Percentiles rank a stretch among this genome's conserved stretches.
Conservation (phyloP, 2,113 vertebrate genomes). For the Polypterus bichir region DNA sequence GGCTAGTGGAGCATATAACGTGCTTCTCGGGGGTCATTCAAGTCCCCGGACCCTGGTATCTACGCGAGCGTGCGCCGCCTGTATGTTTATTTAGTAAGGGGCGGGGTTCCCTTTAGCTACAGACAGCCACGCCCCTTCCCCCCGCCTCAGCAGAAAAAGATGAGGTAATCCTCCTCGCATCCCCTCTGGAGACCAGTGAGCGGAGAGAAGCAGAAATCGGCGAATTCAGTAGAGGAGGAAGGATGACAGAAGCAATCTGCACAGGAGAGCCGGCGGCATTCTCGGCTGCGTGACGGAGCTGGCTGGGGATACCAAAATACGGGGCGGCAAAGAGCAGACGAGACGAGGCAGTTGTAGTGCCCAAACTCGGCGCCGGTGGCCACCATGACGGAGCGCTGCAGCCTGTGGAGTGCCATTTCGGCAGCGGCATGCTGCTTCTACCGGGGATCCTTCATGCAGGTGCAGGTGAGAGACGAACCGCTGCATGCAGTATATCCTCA, state of each 20-base stretch:
- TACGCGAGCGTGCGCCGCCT: no score
- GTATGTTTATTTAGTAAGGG: no score
- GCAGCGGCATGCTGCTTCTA: conserved; percentile 97
- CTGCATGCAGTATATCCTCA: no score
- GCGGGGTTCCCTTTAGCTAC: not conserved
- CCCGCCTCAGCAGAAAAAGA: conserved; percentile 50
- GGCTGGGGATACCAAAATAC: no score
- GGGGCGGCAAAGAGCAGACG: conserved; percentile 2
- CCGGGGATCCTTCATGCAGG: conserved; percentile 94
- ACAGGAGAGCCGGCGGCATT: conserved; percentile 17
- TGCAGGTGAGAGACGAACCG: conserved; percentile 70
- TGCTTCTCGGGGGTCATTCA: no score
- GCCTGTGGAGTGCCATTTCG: conserved; percentile 92
- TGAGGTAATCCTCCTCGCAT: conserved; percentile 63
- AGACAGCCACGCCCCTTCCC: not conserved
- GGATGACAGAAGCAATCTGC: conserved; percentile 28
- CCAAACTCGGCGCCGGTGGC: not conserved
- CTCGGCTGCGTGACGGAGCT: not conserved
- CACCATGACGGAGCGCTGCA: conserved; percentile 89
- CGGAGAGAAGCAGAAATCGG: conserved; percentile 23
- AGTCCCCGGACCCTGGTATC: no score
- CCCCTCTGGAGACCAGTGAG: conserved; percentile 49
- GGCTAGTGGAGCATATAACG: no score
- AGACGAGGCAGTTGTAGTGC: not conserved
- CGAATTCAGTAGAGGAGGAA: conserved; percentile 21